Evolutionary conservation across 2,797 vertebrate species (phyloP).

Genomic region (Ficedula albicollis): DNA sequence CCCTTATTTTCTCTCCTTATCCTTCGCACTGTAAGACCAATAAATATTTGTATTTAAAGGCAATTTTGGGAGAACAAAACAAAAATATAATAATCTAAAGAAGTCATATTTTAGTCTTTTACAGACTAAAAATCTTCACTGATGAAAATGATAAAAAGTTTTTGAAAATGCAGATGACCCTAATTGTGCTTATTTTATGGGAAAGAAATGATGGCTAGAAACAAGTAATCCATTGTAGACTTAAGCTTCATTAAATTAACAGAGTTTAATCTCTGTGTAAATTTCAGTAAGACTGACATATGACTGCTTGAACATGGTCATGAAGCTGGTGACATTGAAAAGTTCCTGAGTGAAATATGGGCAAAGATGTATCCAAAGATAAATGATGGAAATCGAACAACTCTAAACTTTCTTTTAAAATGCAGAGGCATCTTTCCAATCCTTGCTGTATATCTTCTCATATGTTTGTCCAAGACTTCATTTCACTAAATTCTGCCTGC

Average conservation of each 20-base stretch:
- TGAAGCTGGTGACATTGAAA: background rate
- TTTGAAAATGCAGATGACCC: background rate
- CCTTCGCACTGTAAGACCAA: background rate
- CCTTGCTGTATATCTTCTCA: background rate
- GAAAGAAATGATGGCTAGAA: background rate
- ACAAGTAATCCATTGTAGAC: background rate
- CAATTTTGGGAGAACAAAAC: background rate
- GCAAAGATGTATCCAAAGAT: background rate
- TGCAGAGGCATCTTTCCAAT: background rate
- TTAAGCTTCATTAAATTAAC: background rate
- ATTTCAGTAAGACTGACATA: background rate
- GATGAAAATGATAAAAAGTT: background rate
- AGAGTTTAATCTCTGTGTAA: background rate
- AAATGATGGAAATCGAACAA: background rate
- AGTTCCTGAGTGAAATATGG: background rate
- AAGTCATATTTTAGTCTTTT: background rate
- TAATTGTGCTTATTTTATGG: background rate
- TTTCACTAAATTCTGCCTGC: background rate
- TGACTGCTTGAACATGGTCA: background rate
- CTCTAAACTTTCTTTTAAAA: background rate
- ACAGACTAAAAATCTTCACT: background rate
- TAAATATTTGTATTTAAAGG: background rate
- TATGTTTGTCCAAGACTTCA: background rate
- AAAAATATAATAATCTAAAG: background rate
- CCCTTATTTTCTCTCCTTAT: background rate